Conservation (phyloP, 2,888 invertebrate species). For the Orthosia cruda region DNA sequence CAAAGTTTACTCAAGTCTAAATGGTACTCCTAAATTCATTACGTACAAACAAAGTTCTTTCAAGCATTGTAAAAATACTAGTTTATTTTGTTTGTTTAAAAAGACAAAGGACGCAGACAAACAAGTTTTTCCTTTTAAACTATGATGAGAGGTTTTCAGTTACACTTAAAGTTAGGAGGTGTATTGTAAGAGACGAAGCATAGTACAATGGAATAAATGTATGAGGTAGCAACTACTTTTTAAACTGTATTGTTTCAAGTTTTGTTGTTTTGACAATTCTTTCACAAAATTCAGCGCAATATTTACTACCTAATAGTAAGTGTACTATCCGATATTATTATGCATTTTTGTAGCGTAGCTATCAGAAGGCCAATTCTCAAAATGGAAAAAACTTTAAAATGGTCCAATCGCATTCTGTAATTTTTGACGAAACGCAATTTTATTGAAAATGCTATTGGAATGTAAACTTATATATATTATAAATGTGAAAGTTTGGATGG, state of each 20-base stretch:
- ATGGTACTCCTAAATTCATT: conserved; percentile 51
- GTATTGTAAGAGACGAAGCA: conserved; percentile 8
- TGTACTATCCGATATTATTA: background rate
- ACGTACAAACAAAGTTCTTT: conserved; percentile 33
- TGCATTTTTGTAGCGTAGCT: no score
- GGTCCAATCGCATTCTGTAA: no score
- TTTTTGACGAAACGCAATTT: background rate
- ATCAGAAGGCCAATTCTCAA: no score
- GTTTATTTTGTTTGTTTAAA: conserved; percentile 42
- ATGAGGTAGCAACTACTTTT: background rate
- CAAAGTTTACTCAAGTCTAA: conserved; percentile 33
- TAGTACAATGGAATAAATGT: conserved; percentile 42
- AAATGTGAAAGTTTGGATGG: no score
- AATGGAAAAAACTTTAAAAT: no score
- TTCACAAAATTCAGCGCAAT: background rate
- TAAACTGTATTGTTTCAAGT: background rate
- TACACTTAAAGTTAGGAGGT: conserved; percentile 45
- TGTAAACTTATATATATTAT: no score
- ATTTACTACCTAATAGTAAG: background rate
- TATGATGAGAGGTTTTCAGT: conserved; percentile 43
- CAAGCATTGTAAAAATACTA: conserved; percentile 54
- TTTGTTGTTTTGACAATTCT: background rate
- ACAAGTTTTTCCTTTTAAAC: conserved; percentile 45
- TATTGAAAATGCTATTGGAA: no score
- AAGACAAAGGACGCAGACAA: conserved; percentile 29